Base-by-base conservation (phyloP, 2,113 vertebrate species). In the Meles meles region DNA sequence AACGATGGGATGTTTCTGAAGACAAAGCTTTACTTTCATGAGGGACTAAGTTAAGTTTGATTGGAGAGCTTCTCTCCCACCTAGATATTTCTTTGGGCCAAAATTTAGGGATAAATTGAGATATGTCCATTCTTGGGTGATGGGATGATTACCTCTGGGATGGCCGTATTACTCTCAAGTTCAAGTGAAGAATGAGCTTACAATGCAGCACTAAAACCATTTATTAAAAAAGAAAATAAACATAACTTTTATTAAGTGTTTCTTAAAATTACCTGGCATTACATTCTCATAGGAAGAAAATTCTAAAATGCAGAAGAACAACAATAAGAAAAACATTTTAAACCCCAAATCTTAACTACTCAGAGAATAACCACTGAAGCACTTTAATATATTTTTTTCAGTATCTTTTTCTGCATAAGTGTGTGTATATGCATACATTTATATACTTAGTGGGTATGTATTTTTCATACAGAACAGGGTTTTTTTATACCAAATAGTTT, bases 271-370 rank as follows among this genome's bases (percentile, higher is more conserved):
- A 57, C 55, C 9, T 74, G 74, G 14, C 57, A 49, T 61, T 92
- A 80, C 29, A 59, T 92, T 27, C 71, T 93, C 61, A 92, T 59
- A 86, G 47, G 39, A 93, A 34, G 18, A 79, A 96, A 96, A 86
- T 69, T 95, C 42, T 94, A 90, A 92, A 94, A 90, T 90, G 31
- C 3, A 88, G 13, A 82, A 92, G 7, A 95, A 20, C 7, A 94
- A 77, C 7, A 95, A 39, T 71, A 89, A 90, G 29, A 42, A 79
- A 89, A 81, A 6, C 10, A 31, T 55, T 63, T 10, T 31, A 44
- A 93, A 89, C 25, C 6, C 47, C 31, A 89, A 80, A 37, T 84
- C 23, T 95, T 89, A 27, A 84, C 81, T 69, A 82, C 21, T 23
- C n/a, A 86, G 57, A 96, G 11, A 39, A 92, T 88, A 77, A 20